Base-by-base conservation (phyloP, 2,888 invertebrate species). In the Apomyelois bistriatella region DNA sequence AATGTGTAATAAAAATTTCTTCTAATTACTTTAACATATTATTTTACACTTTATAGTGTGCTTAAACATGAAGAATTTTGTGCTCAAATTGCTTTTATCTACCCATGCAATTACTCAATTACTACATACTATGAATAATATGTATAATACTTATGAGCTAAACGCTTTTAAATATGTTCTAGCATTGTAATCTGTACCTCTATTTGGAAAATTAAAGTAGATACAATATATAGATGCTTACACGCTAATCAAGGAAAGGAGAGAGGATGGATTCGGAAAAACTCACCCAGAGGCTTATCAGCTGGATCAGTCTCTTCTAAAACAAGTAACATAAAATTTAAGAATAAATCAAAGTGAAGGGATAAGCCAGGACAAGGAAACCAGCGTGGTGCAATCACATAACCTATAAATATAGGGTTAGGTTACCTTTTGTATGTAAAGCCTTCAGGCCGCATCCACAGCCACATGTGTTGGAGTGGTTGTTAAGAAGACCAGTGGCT, bases 391-490 rank as follows among this genome's bases (percentile, higher is more conserved):
- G 85, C 75, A 85, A 85, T 77, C 63, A 68, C 70, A 74, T 85
- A 85, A 85, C 85, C 85, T 85, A 61, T 76, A 83, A 84, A 66
- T 62, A 42, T 46, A 37, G 46, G 51, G 22, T 22, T 22, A 54
- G 56, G 50, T 63, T 91, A 95, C 95, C 94, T 93, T 95, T 95
- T 0, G 93, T 94, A 68, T 95, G 95, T 17, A 93, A 78, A 36
- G 88, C 87, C 68, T 92, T 91, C 13, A 90, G 87, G 30, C 92
- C 93, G 72, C 94, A 95, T 17, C 94, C 94, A 64, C 95, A 95
- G 59, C 91, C 91, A 74, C 95, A 95, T 37, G 92, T 84, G 61
- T 92, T 87, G 66, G 92, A 93, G 62, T 93, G 92, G 56, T 91
- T 92, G 58, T 91, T 88, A 13, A 93, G 81, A 13, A 88, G 82